A percentile compares a stretch with the other conserved stretches of the same genome.
Conservation (phyloP, 2,797 vertebrate genomes). For the Simalia tracyae region DNA sequence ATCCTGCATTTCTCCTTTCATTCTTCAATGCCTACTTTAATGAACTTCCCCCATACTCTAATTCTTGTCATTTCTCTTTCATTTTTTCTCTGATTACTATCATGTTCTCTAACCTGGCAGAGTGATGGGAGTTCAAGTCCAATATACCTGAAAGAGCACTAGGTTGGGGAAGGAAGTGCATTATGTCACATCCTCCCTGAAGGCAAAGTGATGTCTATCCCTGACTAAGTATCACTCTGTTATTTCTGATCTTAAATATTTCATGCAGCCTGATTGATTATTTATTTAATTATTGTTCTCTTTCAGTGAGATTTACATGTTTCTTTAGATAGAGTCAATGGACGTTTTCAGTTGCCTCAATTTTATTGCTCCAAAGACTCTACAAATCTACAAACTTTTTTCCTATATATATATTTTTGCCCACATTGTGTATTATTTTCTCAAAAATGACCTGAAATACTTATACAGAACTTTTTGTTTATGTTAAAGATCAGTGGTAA, state of each 20-base stretch:
- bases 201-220: slow-evolving; percentile 10
- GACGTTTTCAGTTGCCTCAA: slow-evolving; percentile 25
- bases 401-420: slow-evolving; percentile 23
- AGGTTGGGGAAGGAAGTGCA: neutral
- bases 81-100: slow-evolving; percentile 12
- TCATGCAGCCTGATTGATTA: neutral
- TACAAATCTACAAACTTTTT: slow-evolving; percentile 23
- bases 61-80: neutral
- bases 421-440: slow-evolving; percentile 48
- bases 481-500: slow-evolving; percentile 44
- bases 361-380: slow-evolving; percentile 21
- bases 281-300: slow-evolving; percentile 18
- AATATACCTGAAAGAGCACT: neutral
- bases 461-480: slow-evolving; percentile 37
- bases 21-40: slow-evolving; percentile 60
- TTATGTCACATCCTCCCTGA: neutral
- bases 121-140: neutral
- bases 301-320: slow-evolving; percentile 3
- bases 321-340: slow-evolving; percentile 18
- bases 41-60: neutral
- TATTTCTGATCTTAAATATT: slow-evolving; percentile 22
- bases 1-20: slow-evolving; percentile 55
- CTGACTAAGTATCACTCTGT: slow-evolving; percentile 8
- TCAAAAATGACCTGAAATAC: slow-evolving; percentile 40
- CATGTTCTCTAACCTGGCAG: slow-evolving; percentile 52